Conservation (phyloP, 2,113 vertebrate genomes). For the Upupa epops region DNA sequence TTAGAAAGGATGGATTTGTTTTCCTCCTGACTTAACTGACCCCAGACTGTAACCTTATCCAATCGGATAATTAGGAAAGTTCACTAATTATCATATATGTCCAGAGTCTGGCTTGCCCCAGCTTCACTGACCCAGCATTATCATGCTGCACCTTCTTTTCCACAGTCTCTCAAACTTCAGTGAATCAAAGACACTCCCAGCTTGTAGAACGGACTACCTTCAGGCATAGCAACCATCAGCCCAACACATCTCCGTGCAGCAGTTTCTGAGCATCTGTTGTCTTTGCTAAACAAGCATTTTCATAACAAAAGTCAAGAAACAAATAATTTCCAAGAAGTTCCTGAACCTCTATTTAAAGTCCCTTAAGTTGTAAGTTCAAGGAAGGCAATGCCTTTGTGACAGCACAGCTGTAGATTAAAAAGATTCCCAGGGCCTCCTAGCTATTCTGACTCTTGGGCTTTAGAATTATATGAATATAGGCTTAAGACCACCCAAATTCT, state of each 20-base stretch:
- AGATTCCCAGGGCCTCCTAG: slow-evolving; percentile 30
- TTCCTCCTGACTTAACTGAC: background rate
- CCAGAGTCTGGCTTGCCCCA: background rate
- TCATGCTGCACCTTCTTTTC: slow-evolving; percentile 1
- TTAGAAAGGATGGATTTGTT: background rate
- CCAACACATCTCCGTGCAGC: background rate
- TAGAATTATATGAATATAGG: slow-evolving; percentile 51
- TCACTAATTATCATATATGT: background rate
- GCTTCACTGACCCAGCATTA: background rate
- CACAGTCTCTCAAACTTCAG: background rate
- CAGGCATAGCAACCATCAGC: background rate
- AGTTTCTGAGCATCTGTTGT: background rate
- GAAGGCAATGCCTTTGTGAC: slow-evolving; percentile 23
- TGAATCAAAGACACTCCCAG: background rate
- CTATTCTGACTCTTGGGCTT: slow-evolving; percentile 30
- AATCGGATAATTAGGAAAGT: slow-evolving; percentile 30
- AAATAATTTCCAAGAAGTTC: slow-evolving; percentile 45
- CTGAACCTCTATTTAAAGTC: slow-evolving; percentile 48
- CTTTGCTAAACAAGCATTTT: slow-evolving; percentile 12
- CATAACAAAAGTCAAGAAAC: slow-evolving; percentile 55
- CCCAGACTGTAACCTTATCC: background rate
- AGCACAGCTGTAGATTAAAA: slow-evolving; percentile 47
- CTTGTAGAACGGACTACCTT: background rate
- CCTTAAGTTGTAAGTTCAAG: slow-evolving; percentile 37
- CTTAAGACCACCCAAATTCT: slow-evolving; percentile 57